These are phyloP conservation scores for Thymelicus lineola DNA, from an alignment of 2,888 invertebrate species.

Conservation along the genomic window DNA sequence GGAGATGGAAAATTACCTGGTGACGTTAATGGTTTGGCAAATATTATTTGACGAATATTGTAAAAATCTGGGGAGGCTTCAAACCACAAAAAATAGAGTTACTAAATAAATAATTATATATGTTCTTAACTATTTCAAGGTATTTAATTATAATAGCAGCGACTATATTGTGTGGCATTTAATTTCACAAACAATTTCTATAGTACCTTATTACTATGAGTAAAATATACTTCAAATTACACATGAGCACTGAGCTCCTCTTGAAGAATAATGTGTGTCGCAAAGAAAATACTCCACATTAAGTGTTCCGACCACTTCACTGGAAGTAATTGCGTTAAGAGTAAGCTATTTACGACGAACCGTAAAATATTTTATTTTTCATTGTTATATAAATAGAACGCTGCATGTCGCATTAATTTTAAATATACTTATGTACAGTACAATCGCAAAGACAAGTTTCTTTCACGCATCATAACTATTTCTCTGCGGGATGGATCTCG, in stretches of 20 bases:
- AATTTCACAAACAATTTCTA: not conserved
- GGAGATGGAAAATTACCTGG: too few species aligned
- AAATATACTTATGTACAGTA: slow-evolving; percentile 10
- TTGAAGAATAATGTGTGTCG: slow-evolving; percentile 29
- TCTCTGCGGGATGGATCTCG: slow-evolving; percentile 32
- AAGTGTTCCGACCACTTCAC: slow-evolving; percentile 31
- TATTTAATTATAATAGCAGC: too few species aligned
- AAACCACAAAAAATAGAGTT: too few species aligned
- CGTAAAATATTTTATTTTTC: slow-evolving; percentile 9
- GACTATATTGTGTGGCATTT: too few species aligned
- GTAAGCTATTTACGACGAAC: slow-evolving; percentile 5
- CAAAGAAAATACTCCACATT: slow-evolving; percentile 33
- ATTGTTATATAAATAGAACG: slow-evolving; percentile 4
- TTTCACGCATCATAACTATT: slow-evolving; percentile 31
- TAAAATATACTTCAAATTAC: not conserved
- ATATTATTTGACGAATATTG: too few species aligned
- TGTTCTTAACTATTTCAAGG: too few species aligned
- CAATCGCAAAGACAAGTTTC: slow-evolving; percentile 27
- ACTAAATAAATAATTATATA: too few species aligned
- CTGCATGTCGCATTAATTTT: not conserved
- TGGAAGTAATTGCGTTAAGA: slow-evolving; percentile 32
- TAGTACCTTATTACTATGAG: not conserved
- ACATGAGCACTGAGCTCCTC: slow-evolving; percentile 12
- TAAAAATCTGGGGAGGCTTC: too few species aligned
- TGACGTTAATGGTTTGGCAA: too few species aligned